Evolutionary conservation across 2,888 invertebrate genomes (phyloP), one percentile per base, ranked within the genome.

Genomic region (Platynereis dumerilii): DNA sequence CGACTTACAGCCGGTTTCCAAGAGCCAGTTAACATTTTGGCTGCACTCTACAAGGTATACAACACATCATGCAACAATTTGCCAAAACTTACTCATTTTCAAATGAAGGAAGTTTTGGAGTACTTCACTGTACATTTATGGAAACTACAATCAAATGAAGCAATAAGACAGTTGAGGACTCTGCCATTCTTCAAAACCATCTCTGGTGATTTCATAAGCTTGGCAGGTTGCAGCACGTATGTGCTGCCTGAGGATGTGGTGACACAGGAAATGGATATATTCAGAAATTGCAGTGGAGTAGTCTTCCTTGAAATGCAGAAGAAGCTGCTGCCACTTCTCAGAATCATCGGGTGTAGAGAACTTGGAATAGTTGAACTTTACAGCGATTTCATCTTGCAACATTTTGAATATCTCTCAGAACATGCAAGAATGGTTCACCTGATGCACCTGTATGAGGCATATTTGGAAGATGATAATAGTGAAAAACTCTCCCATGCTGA

Each of bases 341-440:
- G 61, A n/a, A 64, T 65, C 42, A 61, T 76, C 1, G 69, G 65
- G 7, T 68, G 74, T 59, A 66, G 65, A 3, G 45, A 42, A 3
- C 60, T 73, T 20, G 65, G 57, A 34, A 58, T 68, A 20, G 34
- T 66, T 17, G 69, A 73, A 10, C 71, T 73, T 15, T 73, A 73
- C 44, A 69, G 69, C 22, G 55, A 72, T 27, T 73, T 73, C 58
- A 72, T 73, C 28, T 71, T 73, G 28, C 70, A 73, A 54, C 72
- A 73, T 48, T 68, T 73, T 61, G 73, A 72, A 54, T 72, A 71
- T 48, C 66, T 73, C 56, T 44, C 65, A 22, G 58, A 34, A 2
- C 68, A 65, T 27, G 72, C 69, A 12, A 42, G 72, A 26, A 53
- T 68, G 26, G 59, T 65, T 2, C 73, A 73, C 45, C 60, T 73